phyloP scores from a whole-genome alignment of 2,113 vertebrate genomes.

The Brachypodius melanocephalos region DNA sequence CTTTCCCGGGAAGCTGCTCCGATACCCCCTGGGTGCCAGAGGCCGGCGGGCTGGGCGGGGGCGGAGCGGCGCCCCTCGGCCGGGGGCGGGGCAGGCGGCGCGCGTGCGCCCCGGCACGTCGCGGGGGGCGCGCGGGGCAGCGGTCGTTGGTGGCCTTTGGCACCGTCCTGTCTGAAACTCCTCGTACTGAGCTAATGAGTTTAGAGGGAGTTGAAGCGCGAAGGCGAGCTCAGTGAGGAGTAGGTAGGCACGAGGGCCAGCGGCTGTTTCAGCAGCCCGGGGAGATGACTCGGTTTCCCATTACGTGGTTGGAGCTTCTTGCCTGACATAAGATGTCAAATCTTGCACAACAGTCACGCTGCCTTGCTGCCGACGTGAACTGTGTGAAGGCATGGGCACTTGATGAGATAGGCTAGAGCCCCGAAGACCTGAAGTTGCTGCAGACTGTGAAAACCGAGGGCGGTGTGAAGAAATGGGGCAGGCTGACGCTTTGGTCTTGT shows the following conservation, averaged over 20 bases:
- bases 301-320: not conserved
- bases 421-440: not conserved
- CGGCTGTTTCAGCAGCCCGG: not conserved
- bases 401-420: not conserved
- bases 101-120: not conserved
- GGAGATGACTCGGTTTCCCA: not conserved
- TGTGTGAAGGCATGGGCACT: accelerated
- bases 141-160: not conserved
- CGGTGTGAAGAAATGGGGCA: not conserved
- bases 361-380: not conserved
- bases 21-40: too few relatives aligned
- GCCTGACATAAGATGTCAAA: not conserved
- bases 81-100: not conserved
- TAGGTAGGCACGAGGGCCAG: not conserved
- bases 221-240: not conserved
- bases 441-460: not conserved
- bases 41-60: too few relatives aligned
- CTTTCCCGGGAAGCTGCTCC: too few relatives aligned
- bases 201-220: not conserved
- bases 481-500: not conserved
- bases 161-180: accelerated
- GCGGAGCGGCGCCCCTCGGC: not conserved
- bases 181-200: not conserved
- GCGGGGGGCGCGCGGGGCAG: not conserved
- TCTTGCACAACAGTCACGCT: not conserved